Conservation (phyloP, 2,797 vertebrate species). For the Xenops minutus region DNA sequence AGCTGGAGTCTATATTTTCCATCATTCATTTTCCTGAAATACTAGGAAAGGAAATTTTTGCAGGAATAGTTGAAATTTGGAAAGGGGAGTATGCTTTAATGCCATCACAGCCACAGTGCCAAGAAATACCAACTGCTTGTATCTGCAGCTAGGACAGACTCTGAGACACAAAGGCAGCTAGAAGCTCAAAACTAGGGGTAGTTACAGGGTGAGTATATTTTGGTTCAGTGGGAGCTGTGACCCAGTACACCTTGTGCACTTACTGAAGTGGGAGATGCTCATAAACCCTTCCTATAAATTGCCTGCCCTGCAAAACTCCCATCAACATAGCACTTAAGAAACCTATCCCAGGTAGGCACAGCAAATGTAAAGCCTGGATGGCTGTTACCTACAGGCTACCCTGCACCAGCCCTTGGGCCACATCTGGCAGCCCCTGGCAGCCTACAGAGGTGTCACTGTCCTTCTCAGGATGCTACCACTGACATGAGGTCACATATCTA, state of each 20-base stretch:
- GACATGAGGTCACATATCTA: rapidly evolving
- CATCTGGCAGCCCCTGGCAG: background rate
- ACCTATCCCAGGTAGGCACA: background rate
- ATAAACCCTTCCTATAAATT: background rate
- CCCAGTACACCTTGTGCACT: background rate
- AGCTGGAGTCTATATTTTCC: background rate
- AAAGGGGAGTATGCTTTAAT: background rate
- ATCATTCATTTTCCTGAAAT: background rate
- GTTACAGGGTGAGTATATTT: background rate
- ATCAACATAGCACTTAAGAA: background rate
- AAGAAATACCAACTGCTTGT: background rate
- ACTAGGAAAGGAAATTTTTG: background rate
- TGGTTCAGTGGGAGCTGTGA: background rate
- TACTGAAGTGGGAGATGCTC: background rate
- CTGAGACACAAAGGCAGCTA: background rate
- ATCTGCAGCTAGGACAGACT: background rate
- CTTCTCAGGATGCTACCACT: background rate
- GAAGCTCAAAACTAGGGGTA: background rate
- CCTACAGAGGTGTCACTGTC: background rate
- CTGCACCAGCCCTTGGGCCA: too few relatives aligned
- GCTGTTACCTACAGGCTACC: background rate
- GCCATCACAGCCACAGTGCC: background rate
- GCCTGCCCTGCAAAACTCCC: background rate
- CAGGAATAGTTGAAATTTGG: background rate
- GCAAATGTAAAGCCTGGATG: background rate